A percentile compares a stretch with the other conserved stretches of the same genome.
These are phyloP conservation scores for Drosophila infuscata DNA, from an alignment of 2,888 invertebrate species.

Conservation along the genomic window DNA sequence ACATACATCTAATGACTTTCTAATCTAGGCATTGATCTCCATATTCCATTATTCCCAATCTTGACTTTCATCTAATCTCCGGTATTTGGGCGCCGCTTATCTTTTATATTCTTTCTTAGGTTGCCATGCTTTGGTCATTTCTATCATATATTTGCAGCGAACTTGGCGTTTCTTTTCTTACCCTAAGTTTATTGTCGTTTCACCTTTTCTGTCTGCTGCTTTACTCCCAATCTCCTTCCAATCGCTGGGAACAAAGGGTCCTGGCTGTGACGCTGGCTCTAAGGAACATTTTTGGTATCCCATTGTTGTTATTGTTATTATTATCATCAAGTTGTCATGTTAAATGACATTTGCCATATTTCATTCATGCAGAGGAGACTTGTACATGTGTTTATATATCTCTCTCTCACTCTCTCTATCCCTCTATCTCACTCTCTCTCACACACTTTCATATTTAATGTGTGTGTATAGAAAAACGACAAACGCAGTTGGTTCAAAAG, in stretches of 20 bases:
- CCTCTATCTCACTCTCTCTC: background rate
- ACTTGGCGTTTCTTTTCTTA: slow-evolving; percentile 25
- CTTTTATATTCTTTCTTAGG: slow-evolving; percentile 7
- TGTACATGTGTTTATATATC: slow-evolving; percentile 20
- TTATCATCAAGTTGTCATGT: slow-evolving; percentile 82
- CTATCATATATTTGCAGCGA: slow-evolving; percentile 1
- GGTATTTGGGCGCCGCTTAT: slow-evolving; percentile 14
- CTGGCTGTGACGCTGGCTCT: slow-evolving; percentile 26
- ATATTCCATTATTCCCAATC: slow-evolving; percentile 3
- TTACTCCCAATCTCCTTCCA: background rate
- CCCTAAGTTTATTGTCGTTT: slow-evolving; percentile 44
- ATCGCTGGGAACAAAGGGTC: background rate
- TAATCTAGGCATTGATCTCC: background rate
- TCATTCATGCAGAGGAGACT: slow-evolving; percentile 65
- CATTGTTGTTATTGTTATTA: slow-evolving; percentile 71
- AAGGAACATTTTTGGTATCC: slow-evolving; percentile 30
- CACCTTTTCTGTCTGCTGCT: slow-evolving; percentile 50
- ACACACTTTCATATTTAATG: background rate
- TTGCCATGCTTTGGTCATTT: slow-evolving; percentile 35
- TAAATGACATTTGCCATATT: slow-evolving; percentile 83
- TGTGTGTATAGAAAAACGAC: slow-evolving; percentile 35
- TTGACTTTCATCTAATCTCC: slow-evolving; percentile 12
- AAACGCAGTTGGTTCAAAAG: slow-evolving; percentile 39
- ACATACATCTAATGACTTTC: background rate
- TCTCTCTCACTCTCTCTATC: background rate